Evolutionary conservation across 2,888 invertebrate genomes (phyloP).

Genomic region (Anthophora plumipes): DNA sequence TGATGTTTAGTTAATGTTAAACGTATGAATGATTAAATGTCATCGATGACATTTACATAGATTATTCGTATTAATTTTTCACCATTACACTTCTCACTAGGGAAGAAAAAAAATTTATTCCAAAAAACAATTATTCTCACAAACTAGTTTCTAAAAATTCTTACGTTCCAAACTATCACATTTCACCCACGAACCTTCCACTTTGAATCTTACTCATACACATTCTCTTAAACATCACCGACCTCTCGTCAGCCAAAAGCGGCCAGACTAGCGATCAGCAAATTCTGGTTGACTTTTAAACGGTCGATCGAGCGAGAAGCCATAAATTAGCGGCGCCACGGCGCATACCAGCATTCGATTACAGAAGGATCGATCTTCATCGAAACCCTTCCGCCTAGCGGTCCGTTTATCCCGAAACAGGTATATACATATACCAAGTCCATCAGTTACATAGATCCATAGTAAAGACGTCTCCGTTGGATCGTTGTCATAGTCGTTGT

Average conservation of each 20-base stretch:
- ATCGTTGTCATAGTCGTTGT: neutral
- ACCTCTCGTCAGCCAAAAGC: neutral
- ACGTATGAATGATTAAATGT: too few species aligned
- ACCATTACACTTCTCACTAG: too few species aligned
- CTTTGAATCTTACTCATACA: neutral
- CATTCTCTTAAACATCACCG: neutral
- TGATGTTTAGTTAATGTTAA: too few species aligned
- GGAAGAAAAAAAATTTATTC: too few species aligned
- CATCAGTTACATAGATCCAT: slow-evolving; percentile 55
- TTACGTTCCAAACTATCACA: neutral
- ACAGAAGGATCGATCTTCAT: slow-evolving; percentile 42
- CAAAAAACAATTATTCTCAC: too few species aligned
- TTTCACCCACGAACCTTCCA: neutral
- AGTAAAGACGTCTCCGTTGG: slow-evolving; percentile 67
- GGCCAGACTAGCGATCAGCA: slow-evolving; percentile 2
- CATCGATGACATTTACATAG: too few species aligned
- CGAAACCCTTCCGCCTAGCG: slow-evolving; percentile 15
- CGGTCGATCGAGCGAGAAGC: slow-evolving; percentile 21
- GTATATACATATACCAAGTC: neutral
- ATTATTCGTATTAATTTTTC: too few species aligned
- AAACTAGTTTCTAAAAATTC: too few species aligned
- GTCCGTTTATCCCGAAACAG: slow-evolving; percentile 35
- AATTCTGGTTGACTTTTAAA: slow-evolving; percentile 27
- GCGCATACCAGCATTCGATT: slow-evolving; percentile 26
- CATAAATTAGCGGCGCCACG: slow-evolving; percentile 38